A percentile compares a stretch with the other conserved stretches of the same genome.
Evolutionary conservation across 1,140 invertebrate species (phyloP).

Genomic region (Lasaia peninsularis): DNA sequence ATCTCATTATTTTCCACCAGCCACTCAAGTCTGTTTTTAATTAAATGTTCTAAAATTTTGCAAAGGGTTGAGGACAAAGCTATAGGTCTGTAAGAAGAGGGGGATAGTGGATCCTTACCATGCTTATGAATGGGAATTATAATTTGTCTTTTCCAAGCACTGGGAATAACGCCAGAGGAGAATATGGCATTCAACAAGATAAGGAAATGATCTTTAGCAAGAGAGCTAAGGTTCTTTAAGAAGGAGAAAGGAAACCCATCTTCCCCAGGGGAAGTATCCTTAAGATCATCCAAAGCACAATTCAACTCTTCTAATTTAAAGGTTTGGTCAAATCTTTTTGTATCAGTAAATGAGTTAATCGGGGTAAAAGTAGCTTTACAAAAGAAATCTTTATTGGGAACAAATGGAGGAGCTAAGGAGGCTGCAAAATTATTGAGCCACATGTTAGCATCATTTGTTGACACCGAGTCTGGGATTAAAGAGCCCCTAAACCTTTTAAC

Average conservation of each 20-base stretch:
- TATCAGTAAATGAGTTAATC: neutral
- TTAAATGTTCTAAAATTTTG: no score
- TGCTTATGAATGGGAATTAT: neutral
- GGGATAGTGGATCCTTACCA: no score
- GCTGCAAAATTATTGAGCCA: neutral
- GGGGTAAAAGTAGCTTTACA: neutral
- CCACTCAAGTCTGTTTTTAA: no score
- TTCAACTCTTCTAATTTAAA: neutral
- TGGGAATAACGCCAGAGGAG: neutral
- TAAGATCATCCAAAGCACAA: neutral
- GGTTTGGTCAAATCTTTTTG: neutral
- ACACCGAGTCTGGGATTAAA: neutral
- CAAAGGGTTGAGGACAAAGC: no score
- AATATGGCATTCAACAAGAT: neutral
- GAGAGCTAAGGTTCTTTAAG: neutral
- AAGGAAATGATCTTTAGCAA: neutral
- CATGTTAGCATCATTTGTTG: neutral
- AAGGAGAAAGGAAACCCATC: neutral
- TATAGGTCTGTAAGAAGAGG: no score
- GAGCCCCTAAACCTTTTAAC: constrained; percentile 7
- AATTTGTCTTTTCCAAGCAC: neutral
- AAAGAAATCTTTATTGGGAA: neutral
- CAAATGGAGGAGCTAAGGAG: neutral
- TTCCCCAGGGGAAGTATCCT: neutral
- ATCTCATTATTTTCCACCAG: neutral